phyloP scores from a whole-genome alignment of 2,888 invertebrate species.

The Sinopyrophorus schimmeli region DNA sequence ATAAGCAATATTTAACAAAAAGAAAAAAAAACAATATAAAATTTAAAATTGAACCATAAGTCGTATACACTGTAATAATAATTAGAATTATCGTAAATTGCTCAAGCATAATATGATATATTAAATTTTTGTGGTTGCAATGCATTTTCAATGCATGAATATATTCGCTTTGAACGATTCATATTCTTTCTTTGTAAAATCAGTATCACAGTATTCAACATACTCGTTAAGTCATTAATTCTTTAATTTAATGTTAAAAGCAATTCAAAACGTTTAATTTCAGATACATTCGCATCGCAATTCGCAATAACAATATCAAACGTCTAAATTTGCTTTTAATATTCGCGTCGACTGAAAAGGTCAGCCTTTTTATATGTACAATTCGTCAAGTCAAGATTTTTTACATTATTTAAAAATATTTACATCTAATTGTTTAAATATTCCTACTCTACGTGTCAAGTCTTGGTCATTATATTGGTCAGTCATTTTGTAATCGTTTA shows the following conservation, averaged over 20 bases:
- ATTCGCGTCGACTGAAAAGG: not conserved
- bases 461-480: conserved; percentile 27
- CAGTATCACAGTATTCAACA: conserved; percentile 21
- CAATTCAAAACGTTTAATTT: conserved; percentile 9
- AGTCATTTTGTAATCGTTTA: conserved; percentile 53
- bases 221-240: conserved; percentile 7
- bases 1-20: no score
- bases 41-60: no score
- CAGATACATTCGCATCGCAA: conserved; percentile 30
- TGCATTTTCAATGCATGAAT: no score
- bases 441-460: conserved; percentile 20
- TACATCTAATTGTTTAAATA: conserved; percentile 22
- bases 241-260: conserved; percentile 3
- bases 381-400: conserved; percentile 14
- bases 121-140: no score
- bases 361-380: conserved; percentile 7
- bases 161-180: no score
- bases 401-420: conserved; percentile 15
- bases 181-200: no score
- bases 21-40: no score
- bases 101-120: no score
- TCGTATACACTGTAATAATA: no score
- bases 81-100: no score
- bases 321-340: conserved; percentile 7
- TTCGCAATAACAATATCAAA: conserved; percentile 31